Base-by-base conservation (phyloP, 2,797 vertebrate genomes). In the Sphaeramia orbicularis region DNA sequence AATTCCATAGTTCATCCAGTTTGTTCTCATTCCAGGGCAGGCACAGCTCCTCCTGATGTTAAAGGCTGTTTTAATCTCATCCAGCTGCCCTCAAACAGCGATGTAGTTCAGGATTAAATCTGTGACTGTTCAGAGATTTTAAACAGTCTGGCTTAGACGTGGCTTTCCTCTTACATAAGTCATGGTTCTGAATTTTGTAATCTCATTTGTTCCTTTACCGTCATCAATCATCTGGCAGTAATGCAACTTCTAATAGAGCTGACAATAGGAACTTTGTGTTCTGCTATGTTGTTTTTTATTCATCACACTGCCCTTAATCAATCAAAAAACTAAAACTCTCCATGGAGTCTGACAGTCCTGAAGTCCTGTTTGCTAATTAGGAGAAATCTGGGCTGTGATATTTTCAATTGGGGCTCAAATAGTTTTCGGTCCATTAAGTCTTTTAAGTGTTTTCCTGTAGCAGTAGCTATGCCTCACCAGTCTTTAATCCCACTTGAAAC, bases 161-260 rank as follows among this genome's bases (percentile, higher is more conserved):
- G 30, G 32, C 58, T 68, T 64, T 59, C n/a, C 5, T 24, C 1
- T 91, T 86, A 45, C 66, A 43, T 78, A 88, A 90, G 1, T 9
- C 53, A 40, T 0, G 3, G 21, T 27, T 10, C 27, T 38, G 15
- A 45, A 57, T 74, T 83, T 75, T 56, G 43, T 71, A 75, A 82
- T 76, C 76, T 61, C 4, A 21, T 80, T 67, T 80, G 47, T 72
- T 59, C 35, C 37, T 1, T 56, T 68, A 51, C 43, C 10, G 9
- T 42, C 50, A 58, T 42, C 10, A 74, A 21, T 70, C 27, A 30
- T 30, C 57, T 53, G 51, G 19, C 41, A 6, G 5, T 30, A 57
- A 56, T 58, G 61, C 40, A 10, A 8, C 50, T 1, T 35, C 41
- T 4, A 19, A 11, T 70, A 52, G 65, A 60, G 12, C 38, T 36